These are phyloP conservation scores for Podocnemis expansa DNA, from an alignment of 2,113 vertebrate genomes.

Conservation along the genomic window DNA sequence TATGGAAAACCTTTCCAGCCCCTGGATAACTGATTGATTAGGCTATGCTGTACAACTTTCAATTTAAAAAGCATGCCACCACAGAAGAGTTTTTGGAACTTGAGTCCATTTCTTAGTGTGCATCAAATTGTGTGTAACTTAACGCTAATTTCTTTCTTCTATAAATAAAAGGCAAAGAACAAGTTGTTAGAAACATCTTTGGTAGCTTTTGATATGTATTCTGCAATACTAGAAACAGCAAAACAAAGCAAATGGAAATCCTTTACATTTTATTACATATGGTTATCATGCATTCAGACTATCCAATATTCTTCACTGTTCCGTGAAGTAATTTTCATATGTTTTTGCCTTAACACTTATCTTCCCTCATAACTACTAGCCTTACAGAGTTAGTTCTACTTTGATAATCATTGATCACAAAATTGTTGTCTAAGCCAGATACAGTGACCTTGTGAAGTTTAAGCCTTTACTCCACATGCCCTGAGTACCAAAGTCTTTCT, in stretches of 20 bases:
- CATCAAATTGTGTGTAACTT: background rate
- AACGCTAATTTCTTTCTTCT: background rate
- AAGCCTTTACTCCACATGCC: background rate
- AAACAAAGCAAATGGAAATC: background rate
- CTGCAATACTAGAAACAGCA: background rate
- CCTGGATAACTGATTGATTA: background rate
- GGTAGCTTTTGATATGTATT: background rate
- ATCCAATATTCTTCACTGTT: background rate
- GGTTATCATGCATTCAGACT: background rate
- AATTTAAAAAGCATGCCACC: background rate
- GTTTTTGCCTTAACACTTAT: background rate
- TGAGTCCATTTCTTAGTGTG: background rate
- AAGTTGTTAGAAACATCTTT: background rate
- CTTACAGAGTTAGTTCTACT: background rate
- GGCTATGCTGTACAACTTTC: background rate
- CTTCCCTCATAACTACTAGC: background rate
- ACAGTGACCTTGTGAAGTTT: background rate
- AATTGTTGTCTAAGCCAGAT: background rate
- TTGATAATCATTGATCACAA: background rate
- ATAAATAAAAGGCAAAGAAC: background rate
- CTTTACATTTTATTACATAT: background rate
- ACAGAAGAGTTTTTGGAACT: background rate
- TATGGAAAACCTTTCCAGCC: background rate
- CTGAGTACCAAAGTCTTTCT: background rate
- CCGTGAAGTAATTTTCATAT: background rate